Evolutionary conservation across 2,888 invertebrate genomes (phyloP), one percentile per base, ranked within the genome.

Genomic region (Oxycera nigricornis): DNA sequence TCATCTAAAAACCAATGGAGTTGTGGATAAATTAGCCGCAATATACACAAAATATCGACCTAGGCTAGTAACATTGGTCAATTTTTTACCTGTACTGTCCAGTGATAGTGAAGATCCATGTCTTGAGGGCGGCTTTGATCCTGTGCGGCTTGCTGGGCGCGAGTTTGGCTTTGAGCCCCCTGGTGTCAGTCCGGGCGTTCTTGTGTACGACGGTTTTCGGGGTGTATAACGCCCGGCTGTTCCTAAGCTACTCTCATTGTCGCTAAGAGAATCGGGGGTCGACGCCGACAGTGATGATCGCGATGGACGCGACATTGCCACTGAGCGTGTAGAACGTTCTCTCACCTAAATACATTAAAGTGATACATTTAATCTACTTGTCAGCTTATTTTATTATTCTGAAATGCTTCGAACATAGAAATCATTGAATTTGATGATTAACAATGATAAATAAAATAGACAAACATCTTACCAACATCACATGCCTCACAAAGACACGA

Each of bases 71-170:
- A 39, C 14, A n/a, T n/a, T n/a, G n/a, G n/a, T n/a, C n/a, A 50
- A 26, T 50, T 26, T 28, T n/a, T 74, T 79, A 94, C 94, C 94
- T 84, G 94, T 94, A 83, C 94, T 94, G 84, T 95, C 95, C 79
- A 96, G 87, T 57, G 96, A 96, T 76, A 95, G 89, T 82, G 94
- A 96, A 59, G 97, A 97, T 78, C 96, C 96, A 82, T 96, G 95
- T 80, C 96, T 91, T 79, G 96, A 96, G 24, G 96, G 94, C 78
- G 97, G 96, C 85, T 96, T 95, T 77, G 95, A 95, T 76, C 95
- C 94, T 76, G 93, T 90, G 79, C 96, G 89, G 78, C 95, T 94
- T 35, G 92, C 92, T 57, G 95, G 93, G 80, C 95, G 89, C 75
- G 95, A 95, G 75, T 92, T 91, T 55, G 96, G 95, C 82, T 96